phyloP scores from a whole-genome alignment of 2,113 vertebrate genomes.

The Corythaixoides concolor region DNA sequence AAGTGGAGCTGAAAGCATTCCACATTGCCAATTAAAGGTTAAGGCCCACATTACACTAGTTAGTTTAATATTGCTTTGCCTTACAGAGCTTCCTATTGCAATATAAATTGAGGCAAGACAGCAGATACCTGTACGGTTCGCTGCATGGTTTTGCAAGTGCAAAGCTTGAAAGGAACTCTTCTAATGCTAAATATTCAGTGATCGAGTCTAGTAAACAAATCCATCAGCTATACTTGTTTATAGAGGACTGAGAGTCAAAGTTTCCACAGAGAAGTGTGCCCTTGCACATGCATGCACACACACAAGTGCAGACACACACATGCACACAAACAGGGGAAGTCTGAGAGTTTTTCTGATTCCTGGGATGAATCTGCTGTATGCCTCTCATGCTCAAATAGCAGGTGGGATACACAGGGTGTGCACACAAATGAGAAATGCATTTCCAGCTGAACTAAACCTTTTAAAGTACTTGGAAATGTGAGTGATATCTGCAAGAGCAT shows the following conservation, averaged over 20 bases:
- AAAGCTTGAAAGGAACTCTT: not conserved
- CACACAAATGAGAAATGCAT: not conserved
- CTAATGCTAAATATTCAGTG: not conserved
- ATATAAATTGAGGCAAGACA: not conserved
- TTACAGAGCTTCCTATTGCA: not conserved
- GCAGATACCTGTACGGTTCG: not conserved
- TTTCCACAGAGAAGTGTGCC: not conserved
- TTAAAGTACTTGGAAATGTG: not conserved
- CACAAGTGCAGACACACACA: rapidly evolving
- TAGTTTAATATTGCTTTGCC: not conserved
- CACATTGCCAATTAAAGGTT: not conserved
- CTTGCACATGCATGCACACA: rapidly evolving
- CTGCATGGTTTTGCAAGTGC: not conserved
- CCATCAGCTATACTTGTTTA: not conserved
- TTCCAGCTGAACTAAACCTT: not conserved
- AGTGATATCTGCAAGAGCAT: not conserved
- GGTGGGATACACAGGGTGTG: not conserved
- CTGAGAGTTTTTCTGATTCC: not conserved
- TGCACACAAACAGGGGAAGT: not conserved
- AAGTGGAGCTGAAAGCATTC: not conserved
- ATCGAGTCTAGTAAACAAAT: not conserved
- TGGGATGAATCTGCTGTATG: not conserved
- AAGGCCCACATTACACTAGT: not conserved
- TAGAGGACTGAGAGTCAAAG: not conserved
- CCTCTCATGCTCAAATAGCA: not conserved